Evolutionary conservation across 2,113 vertebrate genomes (phyloP), one percentile per base, ranked within the genome.

Genomic region (Antechinus stuartii): DNA sequence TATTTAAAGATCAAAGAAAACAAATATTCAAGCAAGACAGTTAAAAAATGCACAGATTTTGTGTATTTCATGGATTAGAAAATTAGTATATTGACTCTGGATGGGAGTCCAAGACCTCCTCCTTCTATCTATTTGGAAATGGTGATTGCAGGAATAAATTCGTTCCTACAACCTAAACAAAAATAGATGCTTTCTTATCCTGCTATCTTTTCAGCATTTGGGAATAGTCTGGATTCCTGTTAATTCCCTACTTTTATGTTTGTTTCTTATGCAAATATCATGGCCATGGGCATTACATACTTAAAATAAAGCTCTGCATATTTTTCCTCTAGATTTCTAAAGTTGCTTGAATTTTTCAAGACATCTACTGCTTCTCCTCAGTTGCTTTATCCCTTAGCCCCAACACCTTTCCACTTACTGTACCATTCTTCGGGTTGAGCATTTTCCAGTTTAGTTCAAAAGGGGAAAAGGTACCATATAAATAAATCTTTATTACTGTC

Each of bases 401-500:
- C 53, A 23, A 30, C 56, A 6, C 53, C 50, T 93, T 93, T 93
- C 92, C 90, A 30, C 89, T 52, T 23, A 68, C 55, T 0, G 0
- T 56, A 35, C 54, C 90, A 22, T 90, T 95, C 90, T 93, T 97
- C 46, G 23, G 92, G 94, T 76, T 91, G 56, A 96, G 90, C 30
- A 53, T 55, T 84, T 93, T 57, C 90, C 93, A 93, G 95, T 96
- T 91, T 91, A 95, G 42, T 93, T 53, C 90, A 94, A 96, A 61
- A 96, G 95, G 0, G 30, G 90, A 91, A 91, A 76, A 91, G 49
- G 35, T 46, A 89, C 92, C 94, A 90, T 90, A 95, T 96, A 95
- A 97, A 98, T 97, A 98, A 97, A 97, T 97, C 97, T 97, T 97
- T 98, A 97, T 98, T 98, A 97, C 95, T 96, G 96, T 98, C 98